These are phyloP conservation scores for Calameuta filiformis DNA, from an alignment of 2,888 invertebrate species.

Conservation along the genomic window DNA sequence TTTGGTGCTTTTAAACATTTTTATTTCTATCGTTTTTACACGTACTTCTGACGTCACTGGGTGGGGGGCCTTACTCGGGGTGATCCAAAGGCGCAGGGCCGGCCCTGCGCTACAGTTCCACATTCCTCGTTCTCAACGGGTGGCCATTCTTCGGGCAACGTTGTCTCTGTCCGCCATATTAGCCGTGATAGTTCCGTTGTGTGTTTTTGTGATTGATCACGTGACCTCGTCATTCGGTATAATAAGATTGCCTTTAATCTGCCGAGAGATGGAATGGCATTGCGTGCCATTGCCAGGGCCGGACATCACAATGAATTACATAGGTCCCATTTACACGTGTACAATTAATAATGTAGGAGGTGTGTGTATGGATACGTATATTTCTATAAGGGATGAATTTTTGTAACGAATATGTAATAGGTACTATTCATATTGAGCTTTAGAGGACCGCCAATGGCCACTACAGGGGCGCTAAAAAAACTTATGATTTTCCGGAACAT, in stretches of 20 bases:
- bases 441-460: too few relatives aligned
- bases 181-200: conserved; percentile 54
- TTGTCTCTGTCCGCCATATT: conserved; percentile 40
- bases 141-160: conserved; percentile 49
- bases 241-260: conserved; percentile 63
- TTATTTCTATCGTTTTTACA: too few relatives aligned
- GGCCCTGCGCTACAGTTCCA: conserved; percentile 60
- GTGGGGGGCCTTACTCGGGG: conserved; percentile 13
- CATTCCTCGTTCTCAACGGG: conserved; percentile 64
- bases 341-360: too few relatives aligned
- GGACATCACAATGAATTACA: not conserved
- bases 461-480: too few relatives aligned
- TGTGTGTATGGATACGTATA: too few relatives aligned
- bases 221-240: conserved; percentile 63
- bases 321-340: too few relatives aligned
- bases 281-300: conserved; percentile 13
- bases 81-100: conserved; percentile 32
- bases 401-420: too few relatives aligned
- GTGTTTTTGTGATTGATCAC: conserved; percentile 65
- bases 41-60: too few relatives aligned
- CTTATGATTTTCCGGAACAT: too few relatives aligned
- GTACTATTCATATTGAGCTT: too few relatives aligned
- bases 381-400: too few relatives aligned
- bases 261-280: conserved; percentile 41
- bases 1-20: too few relatives aligned